phyloP scores from a whole-genome alignment of 2,113 vertebrate genomes.

The Mesocricetus auratus region DNA sequence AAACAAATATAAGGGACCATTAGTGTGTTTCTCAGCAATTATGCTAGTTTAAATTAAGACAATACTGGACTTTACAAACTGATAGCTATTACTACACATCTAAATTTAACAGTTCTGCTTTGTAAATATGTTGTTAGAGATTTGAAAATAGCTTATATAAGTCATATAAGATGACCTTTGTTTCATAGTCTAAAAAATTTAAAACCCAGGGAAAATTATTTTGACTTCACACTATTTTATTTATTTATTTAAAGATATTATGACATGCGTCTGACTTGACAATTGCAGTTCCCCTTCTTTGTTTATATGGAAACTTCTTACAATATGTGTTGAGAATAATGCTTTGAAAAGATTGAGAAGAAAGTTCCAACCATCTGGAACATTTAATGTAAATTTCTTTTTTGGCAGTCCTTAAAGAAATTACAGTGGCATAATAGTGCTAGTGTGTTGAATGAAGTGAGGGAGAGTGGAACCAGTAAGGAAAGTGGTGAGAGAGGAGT shows the following conservation, averaged over 20 bases:
- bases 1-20: conserved; percentile 20
- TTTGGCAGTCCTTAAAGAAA: conserved; percentile 30
- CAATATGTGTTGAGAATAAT: not conserved
- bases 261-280: not conserved
- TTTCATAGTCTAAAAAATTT: conserved; percentile 23
- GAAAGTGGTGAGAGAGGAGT: no score
- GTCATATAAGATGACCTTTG: not conserved
- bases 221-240: conserved; percentile 11
- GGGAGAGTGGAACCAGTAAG: not conserved
- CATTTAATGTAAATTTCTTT: not conserved
- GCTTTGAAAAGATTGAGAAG: conserved; percentile 17
- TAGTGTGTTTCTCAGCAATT: conserved; percentile 14
- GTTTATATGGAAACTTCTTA: conserved; percentile 17
- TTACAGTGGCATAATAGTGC: conserved; percentile 21
- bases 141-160: conserved; percentile 57
- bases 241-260: not conserved
- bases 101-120: conserved; percentile 46
- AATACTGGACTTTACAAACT: conserved; percentile 19
- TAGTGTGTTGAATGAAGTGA: conserved; percentile 14
- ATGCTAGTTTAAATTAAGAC: conserved; percentile 23
- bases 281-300: not conserved
- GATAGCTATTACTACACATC: not conserved
- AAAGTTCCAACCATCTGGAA: not conserved
- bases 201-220: conserved; percentile 33
- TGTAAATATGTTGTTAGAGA: conserved; percentile 33